A percentile compares a stretch with the other conserved stretches of the same genome.
Evolutionary conservation across 2,888 invertebrate genomes (phyloP).

Genomic region (Coelinius sp.): DNA sequence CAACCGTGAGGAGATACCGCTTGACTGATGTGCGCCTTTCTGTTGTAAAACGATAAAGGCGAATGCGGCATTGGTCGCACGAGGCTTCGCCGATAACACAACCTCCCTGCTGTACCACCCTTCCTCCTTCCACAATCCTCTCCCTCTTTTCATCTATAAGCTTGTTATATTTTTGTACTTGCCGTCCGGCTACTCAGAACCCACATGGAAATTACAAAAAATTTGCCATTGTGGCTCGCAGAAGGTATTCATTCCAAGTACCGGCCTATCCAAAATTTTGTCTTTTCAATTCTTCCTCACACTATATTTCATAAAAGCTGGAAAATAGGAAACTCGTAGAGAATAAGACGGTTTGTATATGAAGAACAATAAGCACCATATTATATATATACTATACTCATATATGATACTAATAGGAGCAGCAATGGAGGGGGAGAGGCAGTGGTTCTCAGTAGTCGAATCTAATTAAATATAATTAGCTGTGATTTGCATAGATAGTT

Average conservation of each 20-base stretch:
- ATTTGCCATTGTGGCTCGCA: too few species aligned
- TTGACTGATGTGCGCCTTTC: slow-evolving; percentile 72
- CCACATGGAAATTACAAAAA: too few species aligned
- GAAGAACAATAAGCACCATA: too few species aligned
- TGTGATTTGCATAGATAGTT: slow-evolving; percentile 70
- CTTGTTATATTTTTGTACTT: too few species aligned
- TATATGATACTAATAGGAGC: slow-evolving; percentile 49
- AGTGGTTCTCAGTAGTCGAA: slow-evolving; percentile 61
- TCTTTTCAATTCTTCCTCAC: too few species aligned
- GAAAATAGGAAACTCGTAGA: too few species aligned
- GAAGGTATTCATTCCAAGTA: too few species aligned
- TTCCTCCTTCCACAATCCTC: slow-evolving; percentile 30
- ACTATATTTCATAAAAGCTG: too few species aligned
- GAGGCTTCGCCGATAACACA: slow-evolving; percentile 67
- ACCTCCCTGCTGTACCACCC: slow-evolving; percentile 29
- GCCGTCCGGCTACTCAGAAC: too few species aligned
- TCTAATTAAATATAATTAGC: slow-evolving; percentile 72
- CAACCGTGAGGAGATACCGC: slow-evolving; percentile 72
- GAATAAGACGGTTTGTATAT: neutral
- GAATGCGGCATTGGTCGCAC: slow-evolving; percentile 68
- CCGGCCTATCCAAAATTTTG: too few species aligned
- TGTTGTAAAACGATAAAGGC: slow-evolving; percentile 72
- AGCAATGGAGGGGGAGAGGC: slow-evolving; percentile 65
- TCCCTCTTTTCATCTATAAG: slow-evolving; percentile 35
- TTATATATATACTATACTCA: neutral